These are phyloP conservation scores for Galemys pyrenaicus DNA, from an alignment of 2,113 vertebrate genomes.

Conservation along the genomic window DNA sequence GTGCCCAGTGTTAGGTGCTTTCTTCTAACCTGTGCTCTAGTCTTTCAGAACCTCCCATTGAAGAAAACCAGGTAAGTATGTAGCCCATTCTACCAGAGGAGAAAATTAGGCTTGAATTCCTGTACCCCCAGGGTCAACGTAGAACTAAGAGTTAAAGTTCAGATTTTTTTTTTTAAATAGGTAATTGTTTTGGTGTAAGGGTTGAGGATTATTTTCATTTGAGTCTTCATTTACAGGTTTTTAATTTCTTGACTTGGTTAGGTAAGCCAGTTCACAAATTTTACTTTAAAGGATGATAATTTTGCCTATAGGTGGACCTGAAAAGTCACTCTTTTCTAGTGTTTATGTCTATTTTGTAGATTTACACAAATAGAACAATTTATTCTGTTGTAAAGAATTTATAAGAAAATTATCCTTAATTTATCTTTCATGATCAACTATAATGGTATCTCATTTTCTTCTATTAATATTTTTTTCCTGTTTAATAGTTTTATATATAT, in stretches of 20 bases:
- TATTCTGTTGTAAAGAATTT: background rate
- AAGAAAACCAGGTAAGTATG: background rate
- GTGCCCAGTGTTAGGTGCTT: background rate
- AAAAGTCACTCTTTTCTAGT: background rate
- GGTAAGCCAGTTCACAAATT: background rate
- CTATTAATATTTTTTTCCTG: background rate
- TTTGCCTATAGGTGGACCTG: background rate
- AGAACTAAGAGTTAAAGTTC: background rate
- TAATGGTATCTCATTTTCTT: background rate
- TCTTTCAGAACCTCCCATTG: background rate
- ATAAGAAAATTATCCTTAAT: background rate
- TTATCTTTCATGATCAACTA: background rate
- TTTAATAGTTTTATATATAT: background rate
- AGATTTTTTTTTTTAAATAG: background rate
- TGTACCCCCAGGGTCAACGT: background rate
- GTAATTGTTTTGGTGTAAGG: background rate
- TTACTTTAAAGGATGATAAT: background rate
- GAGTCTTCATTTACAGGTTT: background rate
- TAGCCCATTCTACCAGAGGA: background rate
- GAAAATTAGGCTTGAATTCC: too few species aligned
- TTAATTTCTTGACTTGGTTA: conserved; percentile 22
- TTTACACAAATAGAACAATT: background rate
- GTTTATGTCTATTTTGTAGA: background rate
- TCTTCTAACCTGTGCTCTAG: background rate
- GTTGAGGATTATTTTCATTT: background rate